Conservation (phyloP, 2,797 vertebrate species). For the Melanotaenia maccullochi region DNA sequence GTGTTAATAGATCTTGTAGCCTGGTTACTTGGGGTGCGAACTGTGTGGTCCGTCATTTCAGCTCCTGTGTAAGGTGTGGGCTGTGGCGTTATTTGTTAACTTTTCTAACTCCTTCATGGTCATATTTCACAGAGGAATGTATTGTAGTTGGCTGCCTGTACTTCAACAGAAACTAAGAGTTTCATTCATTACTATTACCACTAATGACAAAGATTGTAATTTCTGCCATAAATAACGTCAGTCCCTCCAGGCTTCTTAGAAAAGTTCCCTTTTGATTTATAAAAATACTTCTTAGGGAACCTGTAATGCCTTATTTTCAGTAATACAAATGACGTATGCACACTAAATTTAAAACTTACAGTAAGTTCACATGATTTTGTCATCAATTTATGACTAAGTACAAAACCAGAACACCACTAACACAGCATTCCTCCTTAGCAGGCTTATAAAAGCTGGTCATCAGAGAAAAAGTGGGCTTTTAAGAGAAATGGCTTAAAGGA, state of each 20-base stretch:
- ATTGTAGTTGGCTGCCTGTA: conserved; percentile 1
- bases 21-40: conserved; percentile 60
- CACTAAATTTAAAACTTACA: background rate
- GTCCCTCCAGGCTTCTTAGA: background rate
- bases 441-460: background rate
- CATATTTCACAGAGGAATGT: conserved; percentile 54
- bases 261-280: conserved; percentile 3
- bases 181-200: conserved; percentile 10
- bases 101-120: conserved; percentile 58
- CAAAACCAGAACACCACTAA: conserved; percentile 2
- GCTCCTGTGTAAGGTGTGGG: conserved; percentile 67
- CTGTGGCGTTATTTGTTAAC: conserved; percentile 68
- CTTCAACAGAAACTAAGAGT: conserved; percentile 27
- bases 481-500: background rate
- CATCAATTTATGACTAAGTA: background rate
- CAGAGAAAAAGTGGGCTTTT: background rate
- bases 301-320: background rate
- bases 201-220: conserved; percentile 31
- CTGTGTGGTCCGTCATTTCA: conserved; percentile 77
- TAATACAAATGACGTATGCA: background rate
- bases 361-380: background rate
- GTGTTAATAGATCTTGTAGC: conserved; percentile 70
- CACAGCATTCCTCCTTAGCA: background rate
- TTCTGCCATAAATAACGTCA: conserved; percentile 33
- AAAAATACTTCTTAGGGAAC: background rate